These are phyloP conservation scores for Pogona vitticeps DNA, from an alignment of 2,113 vertebrate species.

Conservation along the genomic window DNA sequence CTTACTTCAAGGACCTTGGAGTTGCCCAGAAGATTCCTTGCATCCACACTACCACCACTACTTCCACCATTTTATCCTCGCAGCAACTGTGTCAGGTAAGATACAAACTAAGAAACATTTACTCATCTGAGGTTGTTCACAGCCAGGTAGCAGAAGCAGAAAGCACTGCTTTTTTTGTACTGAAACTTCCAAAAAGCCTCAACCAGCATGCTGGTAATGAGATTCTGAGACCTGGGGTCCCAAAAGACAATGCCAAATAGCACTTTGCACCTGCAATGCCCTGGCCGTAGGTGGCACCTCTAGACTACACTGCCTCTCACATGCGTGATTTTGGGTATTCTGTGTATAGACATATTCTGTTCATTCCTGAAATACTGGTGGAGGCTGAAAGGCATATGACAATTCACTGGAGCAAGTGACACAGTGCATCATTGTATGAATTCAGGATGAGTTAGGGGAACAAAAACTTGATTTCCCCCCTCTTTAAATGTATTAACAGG, in stretches of 20 bases:
- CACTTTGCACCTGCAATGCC: too few species aligned
- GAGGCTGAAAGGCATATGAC: background rate
- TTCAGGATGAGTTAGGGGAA: background rate
- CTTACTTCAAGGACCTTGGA: background rate
- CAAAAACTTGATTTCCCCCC: background rate
- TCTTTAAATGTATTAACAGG: background rate
- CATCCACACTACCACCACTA: background rate
- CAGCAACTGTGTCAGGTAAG: background rate
- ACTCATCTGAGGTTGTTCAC: too few species aligned
- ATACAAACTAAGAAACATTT: too few species aligned
- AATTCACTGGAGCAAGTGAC: constrained; percentile 1
- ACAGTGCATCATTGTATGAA: background rate
- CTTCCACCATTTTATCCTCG: background rate
- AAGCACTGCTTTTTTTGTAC: too few species aligned
- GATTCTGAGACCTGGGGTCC: too few species aligned
- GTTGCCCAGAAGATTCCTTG: too few species aligned
- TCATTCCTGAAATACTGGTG: background rate
- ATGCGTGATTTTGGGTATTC: background rate
- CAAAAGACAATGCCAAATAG: too few species aligned
- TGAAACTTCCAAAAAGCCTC: too few species aligned
- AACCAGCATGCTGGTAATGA: too few species aligned
- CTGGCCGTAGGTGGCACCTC: too few species aligned
- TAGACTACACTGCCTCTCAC: background rate
- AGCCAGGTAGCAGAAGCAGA: too few species aligned
- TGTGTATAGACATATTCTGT: too few species aligned